Evolutionary conservation across 64 coral and sea anemone species (phyloP).

Genomic region (Actinia tenebrosa): DNA sequence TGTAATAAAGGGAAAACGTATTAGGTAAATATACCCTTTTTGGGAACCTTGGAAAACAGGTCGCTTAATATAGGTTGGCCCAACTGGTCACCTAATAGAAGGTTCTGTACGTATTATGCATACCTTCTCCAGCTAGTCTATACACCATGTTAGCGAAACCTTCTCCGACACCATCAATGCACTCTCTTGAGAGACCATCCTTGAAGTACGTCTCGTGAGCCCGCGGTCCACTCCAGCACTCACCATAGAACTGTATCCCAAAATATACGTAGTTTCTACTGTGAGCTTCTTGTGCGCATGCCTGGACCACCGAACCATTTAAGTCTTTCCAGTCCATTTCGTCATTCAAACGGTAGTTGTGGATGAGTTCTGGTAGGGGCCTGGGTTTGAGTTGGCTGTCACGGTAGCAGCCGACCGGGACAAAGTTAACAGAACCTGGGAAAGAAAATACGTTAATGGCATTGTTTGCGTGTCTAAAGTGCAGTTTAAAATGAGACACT

Average conservation of each 20-base stretch:
- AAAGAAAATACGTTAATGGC: neutral
- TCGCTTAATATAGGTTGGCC: too few relatives aligned
- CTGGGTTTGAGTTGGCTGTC: conserved; percentile 10
- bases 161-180: conserved; percentile 1
- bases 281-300: conserved; percentile 12
- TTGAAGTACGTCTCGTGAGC: conserved; percentile 16
- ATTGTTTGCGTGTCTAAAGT: too few relatives aligned
- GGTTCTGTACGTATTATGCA: neutral
- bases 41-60: neutral
- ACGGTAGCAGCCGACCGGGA: conserved; percentile 21
- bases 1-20: neutral
- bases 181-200: neutral
- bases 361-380: conserved; percentile 30
- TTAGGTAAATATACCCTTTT: neutral
- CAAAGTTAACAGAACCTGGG: conserved; percentile 16
- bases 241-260: conserved; percentile 49
- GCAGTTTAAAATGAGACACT: too few relatives aligned
- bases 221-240: conserved; percentile 36
- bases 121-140: conserved; percentile 24
- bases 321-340: conserved; percentile 38
- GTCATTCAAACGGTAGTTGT: conserved; percentile 17
- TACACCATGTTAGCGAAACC: conserved; percentile 22
- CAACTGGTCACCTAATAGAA: neutral
- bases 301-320: conserved; percentile 24
- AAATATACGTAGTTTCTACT: conserved; percentile 7